Percentiles rank a stretch among this genome's conserved stretches.
phyloP scores from a whole-genome alignment of 2,113 vertebrate species.

The Mormyrus iriodes region DNA sequence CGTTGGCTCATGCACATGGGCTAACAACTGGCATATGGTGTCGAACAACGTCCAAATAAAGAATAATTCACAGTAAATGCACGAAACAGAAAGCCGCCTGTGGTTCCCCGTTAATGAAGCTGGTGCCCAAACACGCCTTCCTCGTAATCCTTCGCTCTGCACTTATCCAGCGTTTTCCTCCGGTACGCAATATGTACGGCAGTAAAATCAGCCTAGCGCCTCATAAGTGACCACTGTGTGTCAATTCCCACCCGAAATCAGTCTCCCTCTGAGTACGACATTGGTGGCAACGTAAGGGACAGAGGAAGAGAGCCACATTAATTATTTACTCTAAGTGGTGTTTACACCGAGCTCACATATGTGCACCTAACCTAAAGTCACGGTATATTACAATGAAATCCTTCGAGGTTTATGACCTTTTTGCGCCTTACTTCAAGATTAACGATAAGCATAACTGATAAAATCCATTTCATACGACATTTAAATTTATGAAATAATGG shows the following conservation, averaged over 20 bases:
- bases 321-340: slow-evolving; percentile 54
- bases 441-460: not conserved
- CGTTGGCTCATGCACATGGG: not conserved
- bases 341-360: slow-evolving; percentile 34
- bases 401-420: not conserved
- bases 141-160: not conserved
- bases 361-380: not conserved
- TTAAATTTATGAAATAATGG: not conserved
- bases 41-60: not conserved
- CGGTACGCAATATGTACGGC: not conserved
- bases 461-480: not conserved
- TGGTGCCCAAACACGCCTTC: not conserved
- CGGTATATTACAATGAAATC: not conserved
- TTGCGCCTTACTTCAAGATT: not conserved
- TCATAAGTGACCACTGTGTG: not conserved
- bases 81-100: not conserved
- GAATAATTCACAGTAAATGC: not conserved
- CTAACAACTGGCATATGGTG: not conserved
- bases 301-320: slow-evolving; percentile 47
- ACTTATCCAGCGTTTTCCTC: not conserved
- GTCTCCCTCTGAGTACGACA: slow-evolving; percentile 26
- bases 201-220: not conserved
- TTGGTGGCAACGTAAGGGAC: slow-evolving; percentile 41
- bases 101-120: not conserved
- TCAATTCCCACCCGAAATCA: not conserved